These are phyloP conservation scores for human DNA, from an alignment of 2,113 vertebrate species.

Conservation along the genomic window GRCh38 chr9:111693001-111693500, in stretches of 20 bases:
- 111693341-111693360: not conserved
- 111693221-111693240: not conserved
- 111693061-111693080: not conserved
- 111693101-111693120: not conserved
- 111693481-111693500: not conserved
- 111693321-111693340: not conserved
- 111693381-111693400: not conserved
- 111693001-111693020: conserved; percentile 52
- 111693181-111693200: not conserved
- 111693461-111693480: not conserved
- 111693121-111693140: not conserved
- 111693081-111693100: not conserved
- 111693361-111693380: not conserved
- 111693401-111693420: not conserved
- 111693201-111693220: not conserved
- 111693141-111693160: not conserved
- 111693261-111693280: not conserved
- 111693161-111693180: not conserved
- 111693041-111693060: not conserved
- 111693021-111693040: too few species aligned
- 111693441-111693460: not conserved
- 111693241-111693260: not conserved
- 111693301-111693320: not conserved
- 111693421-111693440: not conserved
- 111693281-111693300: not conserved